Evolutionary conservation across 2,888 invertebrate species (phyloP), one percentile per base, ranked within the genome.

Genomic region (Cantharis nigra): DNA sequence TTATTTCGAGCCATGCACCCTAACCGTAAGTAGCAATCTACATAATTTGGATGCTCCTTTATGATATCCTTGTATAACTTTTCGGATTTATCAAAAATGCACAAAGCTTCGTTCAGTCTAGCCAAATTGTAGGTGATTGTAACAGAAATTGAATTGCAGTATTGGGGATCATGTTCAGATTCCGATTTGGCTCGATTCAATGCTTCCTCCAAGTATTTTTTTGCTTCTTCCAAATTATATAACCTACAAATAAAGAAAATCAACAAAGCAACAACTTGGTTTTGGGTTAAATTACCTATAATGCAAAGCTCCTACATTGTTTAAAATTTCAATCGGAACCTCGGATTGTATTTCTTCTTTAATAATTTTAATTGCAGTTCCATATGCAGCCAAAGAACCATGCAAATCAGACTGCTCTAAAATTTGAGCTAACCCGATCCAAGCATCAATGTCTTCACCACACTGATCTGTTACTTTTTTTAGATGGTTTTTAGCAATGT

Each of bases 1-100:
- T 98, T 96, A 87, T 99, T 99, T 81, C 99, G 92, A 0, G 98
- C 98, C 97, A 99, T 98, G 86, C 99, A 99, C 0, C 99, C 99
- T 70, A 99, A 90, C 74, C 94, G 91, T 79, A 95, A 89, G 88
- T 95, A 95, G 85, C 99, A 99, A 87, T 98, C 98, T 20, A 98
- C 95, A 86, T 99, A 99, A 87, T 98, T 98, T 0, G 98, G 98
- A 93, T 99, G 98, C 84, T 98, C 97, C 86, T 96, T 95, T 72
- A 99, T 90, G 83, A 99, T 98, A 85, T 97, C 97, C 87, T 99
- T 99, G 89, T 99, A 99, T 0, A 98, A 89, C 88, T 96, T 96
- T 88, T 99, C 99, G 0, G 99, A 98, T 84, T 96, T 94, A 86
- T 98, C 98, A 87, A 95, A 97, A 74, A 95, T 91, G 85, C 97